Evolutionary conservation across 1,140 invertebrate genomes (phyloP).

Genomic region (Neomicropteryx cornuta): DNA sequence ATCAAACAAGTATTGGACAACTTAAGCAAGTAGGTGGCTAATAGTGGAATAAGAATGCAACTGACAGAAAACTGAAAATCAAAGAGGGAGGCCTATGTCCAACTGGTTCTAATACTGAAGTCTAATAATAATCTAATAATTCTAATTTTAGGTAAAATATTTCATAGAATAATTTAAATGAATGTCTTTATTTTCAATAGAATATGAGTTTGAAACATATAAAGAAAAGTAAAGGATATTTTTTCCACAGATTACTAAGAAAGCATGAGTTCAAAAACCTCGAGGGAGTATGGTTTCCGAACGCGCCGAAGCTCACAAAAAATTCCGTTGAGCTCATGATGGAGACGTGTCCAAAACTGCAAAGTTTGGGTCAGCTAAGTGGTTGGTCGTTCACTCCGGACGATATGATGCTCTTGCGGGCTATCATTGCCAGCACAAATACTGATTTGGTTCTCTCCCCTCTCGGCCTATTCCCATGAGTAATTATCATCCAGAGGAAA

Average conservation of each 20-base stretch:
- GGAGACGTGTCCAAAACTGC: constrained; percentile 49
- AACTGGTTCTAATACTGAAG: too few species aligned
- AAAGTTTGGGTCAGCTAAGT: constrained; percentile 46
- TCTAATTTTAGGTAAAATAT: too few species aligned
- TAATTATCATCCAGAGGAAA: too few species aligned
- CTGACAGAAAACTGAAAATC: too few species aligned
- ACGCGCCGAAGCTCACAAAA: constrained; percentile 43
- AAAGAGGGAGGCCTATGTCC: too few species aligned
- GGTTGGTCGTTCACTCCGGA: constrained; percentile 50
- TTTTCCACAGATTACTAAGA: constrained; percentile 37
- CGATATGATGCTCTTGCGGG: constrained; percentile 48
- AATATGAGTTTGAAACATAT: neutral
- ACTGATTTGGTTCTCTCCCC: constrained; percentile 43
- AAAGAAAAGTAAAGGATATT: neutral
- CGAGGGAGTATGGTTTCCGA: constrained; percentile 52
- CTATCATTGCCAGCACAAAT: constrained; percentile 48
- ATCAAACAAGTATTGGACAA: too few species aligned
- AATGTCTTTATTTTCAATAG: too few species aligned
- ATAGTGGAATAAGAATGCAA: too few species aligned
- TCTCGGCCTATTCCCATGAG: constrained; percentile 37
- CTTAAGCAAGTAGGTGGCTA: too few species aligned
- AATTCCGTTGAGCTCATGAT: constrained; percentile 48
- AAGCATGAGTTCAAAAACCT: constrained; percentile 42
- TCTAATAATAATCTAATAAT: too few species aligned
- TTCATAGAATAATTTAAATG: too few species aligned